Base-by-base conservation (phyloP, 2,113 vertebrate genomes). In the Lepus europaeus region DNA sequence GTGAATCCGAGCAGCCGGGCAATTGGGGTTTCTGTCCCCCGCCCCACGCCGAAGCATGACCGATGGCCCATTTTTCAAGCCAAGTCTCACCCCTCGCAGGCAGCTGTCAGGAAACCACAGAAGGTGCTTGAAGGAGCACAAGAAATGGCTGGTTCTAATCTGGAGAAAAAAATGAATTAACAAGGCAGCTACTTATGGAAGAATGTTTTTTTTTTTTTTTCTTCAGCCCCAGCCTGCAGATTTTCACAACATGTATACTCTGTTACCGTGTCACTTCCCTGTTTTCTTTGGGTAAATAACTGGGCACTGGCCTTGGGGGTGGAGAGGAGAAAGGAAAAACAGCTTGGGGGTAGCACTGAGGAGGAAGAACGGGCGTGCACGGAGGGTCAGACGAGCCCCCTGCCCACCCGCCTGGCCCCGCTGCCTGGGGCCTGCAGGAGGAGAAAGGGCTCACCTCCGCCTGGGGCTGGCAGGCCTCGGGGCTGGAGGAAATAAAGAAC, bases 121-220 rank as follows among this genome's bases (percentile, higher is more conserved):
- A 98, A 98, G 98, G 98, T 98, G 97, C 97, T 98, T 98, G 98
- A 98, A 98, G 98, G 97, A 98, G 95, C 96, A 97, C 96, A 98
- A 98, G 97, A 98, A 98, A 98, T 98, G 97, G 97, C 98, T 98
- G 98, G 98, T 98, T 98, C 98, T 98, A 98, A 98, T 98, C 98
- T 98, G 96, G 93, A 97, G 96, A 97, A 97, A 98, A 98, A 97
- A 94, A 92, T 93, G 95, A 95, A 98, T 97, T 98, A 98, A 98
- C 98, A 98, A 98, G 98, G 98, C 98, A 98, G 98, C 97, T 98
- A 98, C 98, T 98, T 98, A 98, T 98, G 98, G 97, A 98, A 98
- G 98, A 98, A 98, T 98, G 98, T 39, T 39, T 39, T 39, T 39
- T 45, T 98, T 98, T 97, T 98, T 98, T 98, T 98, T 98, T 97